Percentiles rank a stretch among this genome's conserved stretches.
These are phyloP conservation scores for Periophthalmodon schlosseri DNA, from an alignment of 2,113 vertebrate genomes.

Conservation along the genomic window DNA sequence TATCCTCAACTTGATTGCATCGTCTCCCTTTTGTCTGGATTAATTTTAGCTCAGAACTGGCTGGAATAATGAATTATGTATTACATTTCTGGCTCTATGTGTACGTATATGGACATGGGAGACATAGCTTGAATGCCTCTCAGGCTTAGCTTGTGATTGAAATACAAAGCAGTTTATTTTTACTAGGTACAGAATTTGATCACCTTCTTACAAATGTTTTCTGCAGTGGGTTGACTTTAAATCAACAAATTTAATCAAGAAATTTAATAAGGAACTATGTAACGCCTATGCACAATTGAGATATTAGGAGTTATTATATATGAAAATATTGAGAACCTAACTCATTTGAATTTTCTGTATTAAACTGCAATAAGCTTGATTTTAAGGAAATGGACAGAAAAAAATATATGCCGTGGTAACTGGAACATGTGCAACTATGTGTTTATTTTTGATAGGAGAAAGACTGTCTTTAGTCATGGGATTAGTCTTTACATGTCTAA, in stretches of 20 bases:
- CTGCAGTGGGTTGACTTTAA: too few relatives aligned
- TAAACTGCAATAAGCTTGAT: neutral
- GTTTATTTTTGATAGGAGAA: too few relatives aligned
- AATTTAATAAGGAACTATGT: too few relatives aligned
- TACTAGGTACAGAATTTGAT: neutral
- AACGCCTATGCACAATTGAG: neutral
- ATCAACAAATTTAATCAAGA: too few relatives aligned
- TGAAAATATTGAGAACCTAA: neutral
- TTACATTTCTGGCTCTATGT: neutral
- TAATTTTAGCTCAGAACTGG: neutral
- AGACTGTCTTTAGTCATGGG: too few relatives aligned
- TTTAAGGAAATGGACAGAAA: too few relatives aligned
- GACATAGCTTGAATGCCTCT: neutral
- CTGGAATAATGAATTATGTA: neutral
- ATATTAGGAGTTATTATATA: neutral
- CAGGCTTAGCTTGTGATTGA: too few relatives aligned
- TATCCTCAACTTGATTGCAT: constrained; percentile 14
- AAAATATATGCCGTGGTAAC: too few relatives aligned
- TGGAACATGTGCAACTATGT: too few relatives aligned
- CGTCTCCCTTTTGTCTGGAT: neutral
- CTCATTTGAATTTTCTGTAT: neutral
- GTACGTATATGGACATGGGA: neutral
- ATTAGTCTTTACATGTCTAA: too few relatives aligned
- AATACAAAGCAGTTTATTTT: neutral
- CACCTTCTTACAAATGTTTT: neutral